These are phyloP conservation scores for Leptinotarsa lineolata DNA, from an alignment of 1,140 invertebrate species.

Conservation along the genomic window DNA sequence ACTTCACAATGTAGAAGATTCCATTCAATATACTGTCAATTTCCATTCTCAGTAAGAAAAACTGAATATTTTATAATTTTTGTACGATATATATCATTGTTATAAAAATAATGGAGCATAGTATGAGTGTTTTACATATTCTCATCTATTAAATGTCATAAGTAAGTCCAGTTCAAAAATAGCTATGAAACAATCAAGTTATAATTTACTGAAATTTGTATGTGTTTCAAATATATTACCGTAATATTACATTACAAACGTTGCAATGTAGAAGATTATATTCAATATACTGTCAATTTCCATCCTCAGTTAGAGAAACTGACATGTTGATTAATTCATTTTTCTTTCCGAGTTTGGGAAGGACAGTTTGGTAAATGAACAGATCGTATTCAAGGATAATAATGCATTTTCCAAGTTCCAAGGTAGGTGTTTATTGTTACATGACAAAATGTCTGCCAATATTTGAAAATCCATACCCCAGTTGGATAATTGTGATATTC, in stretches of 20 bases:
- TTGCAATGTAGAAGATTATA: neutral
- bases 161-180: neutral
- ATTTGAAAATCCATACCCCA: neutral
- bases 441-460: neutral
- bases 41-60: too few relatives aligned
- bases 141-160: neutral
- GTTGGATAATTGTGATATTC: neutral
- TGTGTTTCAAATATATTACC: neutral
- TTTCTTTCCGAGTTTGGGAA: neutral
- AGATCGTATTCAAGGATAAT: slow-evolving; percentile 3
- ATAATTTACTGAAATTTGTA: neutral
- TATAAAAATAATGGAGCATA: neutral
- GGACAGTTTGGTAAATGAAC: neutral
- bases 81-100: too few relatives aligned
- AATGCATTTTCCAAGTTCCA: neutral
- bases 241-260: neutral
- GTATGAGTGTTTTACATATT: neutral
- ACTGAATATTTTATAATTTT: too few relatives aligned
- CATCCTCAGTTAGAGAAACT: neutral
- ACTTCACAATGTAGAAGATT: too few relatives aligned
- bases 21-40: too few relatives aligned
- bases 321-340: neutral
- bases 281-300: neutral
- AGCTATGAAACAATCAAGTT: neutral
- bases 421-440: neutral